Evolutionary conservation across 1,140 invertebrate species (phyloP).

Genomic region (Rhagoletis pomonella): DNA sequence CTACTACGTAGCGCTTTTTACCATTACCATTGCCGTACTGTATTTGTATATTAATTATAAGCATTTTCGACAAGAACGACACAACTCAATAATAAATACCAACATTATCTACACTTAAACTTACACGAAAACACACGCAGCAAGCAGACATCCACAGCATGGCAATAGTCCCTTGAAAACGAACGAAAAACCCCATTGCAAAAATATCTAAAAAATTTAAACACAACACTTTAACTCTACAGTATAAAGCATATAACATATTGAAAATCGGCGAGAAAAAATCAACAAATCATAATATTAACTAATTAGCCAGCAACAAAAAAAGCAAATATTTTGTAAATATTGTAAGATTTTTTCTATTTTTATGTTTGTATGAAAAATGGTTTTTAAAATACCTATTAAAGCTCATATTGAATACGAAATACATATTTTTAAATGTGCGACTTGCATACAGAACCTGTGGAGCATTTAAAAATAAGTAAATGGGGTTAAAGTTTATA

Average conservation of each 20-base stretch:
- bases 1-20: slow-evolving; percentile 49
- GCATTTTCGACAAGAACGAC: slow-evolving; percentile 13
- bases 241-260: slow-evolving; percentile 34
- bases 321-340: slow-evolving; percentile 58
- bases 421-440: neutral
- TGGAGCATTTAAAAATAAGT: neutral
- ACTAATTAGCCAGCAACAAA: slow-evolving; percentile 56
- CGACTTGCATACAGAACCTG: neutral
- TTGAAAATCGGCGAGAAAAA: slow-evolving; percentile 1
- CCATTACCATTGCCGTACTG: slow-evolving; percentile 38
- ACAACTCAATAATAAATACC: neutral
- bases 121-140: neutral
- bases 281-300: slow-evolving; percentile 27
- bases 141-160: neutral
- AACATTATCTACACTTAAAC: neutral
- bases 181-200: neutral
- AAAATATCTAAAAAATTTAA: slow-evolving; percentile 19
- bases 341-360: slow-evolving; percentile 62
- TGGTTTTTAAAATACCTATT: slow-evolving; percentile 58
- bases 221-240: neutral
- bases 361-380: slow-evolving; percentile 63
- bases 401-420: slow-evolving; percentile 51
- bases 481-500: too few relatives aligned
- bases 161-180: neutral
- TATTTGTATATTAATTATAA: slow-evolving; percentile 50